Conservation (phyloP, 2,888 invertebrate species). For the Acanthoscelides obtectus region DNA sequence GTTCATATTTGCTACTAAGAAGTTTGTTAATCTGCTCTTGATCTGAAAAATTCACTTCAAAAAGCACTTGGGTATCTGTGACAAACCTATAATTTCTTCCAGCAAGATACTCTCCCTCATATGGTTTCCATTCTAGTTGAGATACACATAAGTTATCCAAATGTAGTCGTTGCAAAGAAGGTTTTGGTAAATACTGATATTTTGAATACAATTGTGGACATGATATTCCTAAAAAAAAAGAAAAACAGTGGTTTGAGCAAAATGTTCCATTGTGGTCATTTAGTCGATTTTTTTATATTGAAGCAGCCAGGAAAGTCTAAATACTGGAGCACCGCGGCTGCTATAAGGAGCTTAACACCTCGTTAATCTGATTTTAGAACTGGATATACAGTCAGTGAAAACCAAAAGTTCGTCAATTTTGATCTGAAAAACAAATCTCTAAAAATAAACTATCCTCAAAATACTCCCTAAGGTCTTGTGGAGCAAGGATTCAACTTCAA, state of each 20-base stretch:
- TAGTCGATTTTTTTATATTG: too few relatives aligned
- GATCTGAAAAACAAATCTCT: too few relatives aligned
- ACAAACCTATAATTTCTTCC: constrained; percentile 53
- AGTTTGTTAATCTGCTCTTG: constrained; percentile 46
- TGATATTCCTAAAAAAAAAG: constrained; percentile 15
- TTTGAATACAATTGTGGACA: constrained; percentile 13
- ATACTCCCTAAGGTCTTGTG: too few relatives aligned
- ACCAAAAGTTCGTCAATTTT: too few relatives aligned
- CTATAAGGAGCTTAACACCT: too few relatives aligned
- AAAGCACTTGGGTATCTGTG: constrained; percentile 53
- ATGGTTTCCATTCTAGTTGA: constrained; percentile 52
- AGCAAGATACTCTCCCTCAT: constrained; percentile 66
- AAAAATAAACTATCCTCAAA: too few relatives aligned
- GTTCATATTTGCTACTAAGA: constrained; percentile 21
- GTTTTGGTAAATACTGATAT: constrained; percentile 10
- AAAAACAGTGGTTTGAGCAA: not conserved
- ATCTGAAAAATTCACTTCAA: constrained; percentile 62
- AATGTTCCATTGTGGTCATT: too few relatives aligned
- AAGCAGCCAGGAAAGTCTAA: too few relatives aligned
- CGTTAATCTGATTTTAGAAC: too few relatives aligned
- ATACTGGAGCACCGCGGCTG: too few relatives aligned
- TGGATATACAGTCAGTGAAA: too few relatives aligned
- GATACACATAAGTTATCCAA: constrained; percentile 40
- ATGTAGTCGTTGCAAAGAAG: constrained; percentile 26
- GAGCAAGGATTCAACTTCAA: too few relatives aligned